These are phyloP conservation scores for Malurus leucopterus DNA, from an alignment of 2,797 vertebrate genomes.

Conservation along the genomic window DNA sequence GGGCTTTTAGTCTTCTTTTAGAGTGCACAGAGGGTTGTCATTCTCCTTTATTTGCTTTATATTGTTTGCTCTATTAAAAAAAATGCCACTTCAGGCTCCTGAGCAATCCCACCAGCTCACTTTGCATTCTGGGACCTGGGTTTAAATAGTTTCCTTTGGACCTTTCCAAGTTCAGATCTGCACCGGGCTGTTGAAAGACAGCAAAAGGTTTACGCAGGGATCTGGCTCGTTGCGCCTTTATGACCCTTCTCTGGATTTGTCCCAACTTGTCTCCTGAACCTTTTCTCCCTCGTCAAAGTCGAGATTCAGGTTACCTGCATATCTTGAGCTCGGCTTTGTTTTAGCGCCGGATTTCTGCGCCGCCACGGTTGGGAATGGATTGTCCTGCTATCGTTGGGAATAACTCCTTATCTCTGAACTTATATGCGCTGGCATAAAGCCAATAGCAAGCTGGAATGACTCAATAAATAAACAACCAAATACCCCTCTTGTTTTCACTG, in stretches of 20 bases:
- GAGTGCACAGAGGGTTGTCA: slow-evolving; percentile 4
- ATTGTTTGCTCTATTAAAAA: slow-evolving; percentile 50
- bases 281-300: slow-evolving; percentile 22
- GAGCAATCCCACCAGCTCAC: not conserved
- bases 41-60: slow-evolving; percentile 49
- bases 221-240: slow-evolving; percentile 27
- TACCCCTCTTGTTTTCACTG: slow-evolving; percentile 43
- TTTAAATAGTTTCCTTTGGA: slow-evolving; percentile 48
- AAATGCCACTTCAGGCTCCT: slow-evolving; percentile 37
- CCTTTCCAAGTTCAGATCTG: slow-evolving; percentile 45
- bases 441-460: slow-evolving; percentile 35
- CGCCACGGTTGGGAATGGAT: not conserved
- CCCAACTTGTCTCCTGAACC: slow-evolving; percentile 40
- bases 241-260: slow-evolving; percentile 45
- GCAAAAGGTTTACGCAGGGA: not conserved
- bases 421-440: slow-evolving; percentile 32
- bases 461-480: slow-evolving; percentile 62
- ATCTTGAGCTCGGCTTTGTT: slow-evolving; percentile 10
- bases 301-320: slow-evolving; percentile 32
- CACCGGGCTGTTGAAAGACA: slow-evolving; percentile 20
- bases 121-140: slow-evolving; percentile 33
- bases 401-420: slow-evolving; percentile 37
- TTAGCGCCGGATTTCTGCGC: not conserved
- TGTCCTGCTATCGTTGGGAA: not conserved
- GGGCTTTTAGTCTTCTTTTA: slow-evolving; percentile 20